Conservation (phyloP, 2,797 vertebrate species). For the Strix occidentalis region DNA sequence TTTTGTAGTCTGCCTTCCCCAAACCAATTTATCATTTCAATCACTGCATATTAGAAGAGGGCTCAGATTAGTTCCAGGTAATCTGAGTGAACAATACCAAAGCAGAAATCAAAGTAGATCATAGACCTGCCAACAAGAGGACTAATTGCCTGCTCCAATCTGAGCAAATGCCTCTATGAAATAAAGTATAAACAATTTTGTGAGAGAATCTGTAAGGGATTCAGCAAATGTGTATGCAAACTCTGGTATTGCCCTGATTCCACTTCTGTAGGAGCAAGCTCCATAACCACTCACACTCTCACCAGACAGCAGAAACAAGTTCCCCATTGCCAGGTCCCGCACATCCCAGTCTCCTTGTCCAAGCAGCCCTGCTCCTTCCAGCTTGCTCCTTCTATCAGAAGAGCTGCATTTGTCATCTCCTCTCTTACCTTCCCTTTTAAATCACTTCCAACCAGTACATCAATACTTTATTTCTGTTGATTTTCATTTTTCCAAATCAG, state of each 20-base stretch:
- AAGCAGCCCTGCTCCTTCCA: background rate
- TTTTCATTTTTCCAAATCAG: background rate
- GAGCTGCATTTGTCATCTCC: background rate
- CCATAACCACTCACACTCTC: background rate
- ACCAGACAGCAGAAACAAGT: background rate
- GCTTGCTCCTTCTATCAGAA: background rate
- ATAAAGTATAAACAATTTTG: background rate
- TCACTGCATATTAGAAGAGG: background rate
- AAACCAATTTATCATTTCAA: background rate
- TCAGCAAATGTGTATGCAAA: background rate
- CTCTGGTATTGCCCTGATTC: background rate
- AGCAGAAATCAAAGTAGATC: background rate
- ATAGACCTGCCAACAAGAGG: background rate
- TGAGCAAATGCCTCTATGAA: background rate
- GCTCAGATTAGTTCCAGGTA: background rate
- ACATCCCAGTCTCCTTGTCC: background rate
- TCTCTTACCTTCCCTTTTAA: background rate
- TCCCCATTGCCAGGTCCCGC: background rate
- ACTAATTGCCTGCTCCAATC: background rate
- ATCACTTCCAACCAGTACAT: background rate
- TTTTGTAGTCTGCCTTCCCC: background rate
- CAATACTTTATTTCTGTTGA: background rate
- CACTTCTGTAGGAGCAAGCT: background rate
- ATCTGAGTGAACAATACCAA: background rate
- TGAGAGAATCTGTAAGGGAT: background rate